These are phyloP conservation scores for Palythoa heliodiscus DNA, from an alignment of 92 coral and sea anemone genomes.

Conservation along the genomic window DNA sequence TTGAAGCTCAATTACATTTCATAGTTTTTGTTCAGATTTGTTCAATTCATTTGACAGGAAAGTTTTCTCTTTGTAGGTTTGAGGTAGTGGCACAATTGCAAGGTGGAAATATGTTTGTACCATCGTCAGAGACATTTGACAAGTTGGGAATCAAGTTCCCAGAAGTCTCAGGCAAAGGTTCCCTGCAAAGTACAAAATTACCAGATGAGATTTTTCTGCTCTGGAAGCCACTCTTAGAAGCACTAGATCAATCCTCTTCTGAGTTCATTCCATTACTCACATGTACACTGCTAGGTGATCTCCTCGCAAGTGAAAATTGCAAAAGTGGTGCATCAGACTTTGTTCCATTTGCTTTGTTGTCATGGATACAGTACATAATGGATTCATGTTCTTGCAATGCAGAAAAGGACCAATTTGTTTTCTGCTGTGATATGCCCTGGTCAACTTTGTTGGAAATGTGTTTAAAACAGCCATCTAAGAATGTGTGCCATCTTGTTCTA, in stretches of 20 bases:
- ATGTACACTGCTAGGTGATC: conserved; percentile 45
- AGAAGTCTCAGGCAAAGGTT: not conserved
- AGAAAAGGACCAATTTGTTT: conserved; percentile 25
- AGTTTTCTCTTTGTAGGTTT: conserved; percentile 12
- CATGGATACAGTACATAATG: conserved; percentile 49
- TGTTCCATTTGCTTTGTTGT: not conserved
- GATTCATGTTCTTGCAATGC: conserved; percentile 4
- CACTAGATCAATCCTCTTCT: conserved; percentile 65
- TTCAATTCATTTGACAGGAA: not conserved
- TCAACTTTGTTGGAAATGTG: conserved; percentile 59
- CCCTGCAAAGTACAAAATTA: conserved; percentile 10
- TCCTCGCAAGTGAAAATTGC: conserved; percentile 1
- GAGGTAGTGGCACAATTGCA: conserved; percentile 27
- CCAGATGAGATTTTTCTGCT: conserved; percentile 52
- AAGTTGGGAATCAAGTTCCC: conserved; percentile 34
- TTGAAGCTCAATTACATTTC: too few relatives aligned
- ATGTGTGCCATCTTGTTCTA: conserved; percentile 39
- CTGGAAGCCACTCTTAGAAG: conserved; percentile 79
- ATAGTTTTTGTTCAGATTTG: not conserved
- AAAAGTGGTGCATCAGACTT: not conserved
- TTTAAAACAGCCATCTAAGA: conserved; percentile 54
- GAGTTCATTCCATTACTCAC: conserved; percentile 68
- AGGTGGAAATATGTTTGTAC: conserved; percentile 49
- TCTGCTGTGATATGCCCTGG: conserved; percentile 61
- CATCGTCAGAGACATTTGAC: conserved; percentile 44